Conservation (phyloP, 2,113 vertebrate genomes). For the Craseonycteris thonglongyai region DNA sequence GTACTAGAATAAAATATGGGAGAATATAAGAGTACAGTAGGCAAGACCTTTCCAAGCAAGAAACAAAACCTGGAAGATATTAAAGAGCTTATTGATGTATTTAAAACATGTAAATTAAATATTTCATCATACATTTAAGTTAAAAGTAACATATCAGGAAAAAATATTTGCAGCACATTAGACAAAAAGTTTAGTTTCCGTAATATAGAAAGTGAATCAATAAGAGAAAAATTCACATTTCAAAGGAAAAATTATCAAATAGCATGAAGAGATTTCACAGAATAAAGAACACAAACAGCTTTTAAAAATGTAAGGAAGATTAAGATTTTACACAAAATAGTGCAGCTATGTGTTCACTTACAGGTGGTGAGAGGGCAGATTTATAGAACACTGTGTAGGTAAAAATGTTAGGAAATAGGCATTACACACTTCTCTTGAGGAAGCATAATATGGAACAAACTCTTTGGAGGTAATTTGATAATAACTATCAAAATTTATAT, state of each 20-base stretch:
- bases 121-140: not conserved
- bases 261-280: not conserved
- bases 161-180: not conserved
- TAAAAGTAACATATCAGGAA: not conserved
- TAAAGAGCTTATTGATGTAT: not conserved
- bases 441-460: not conserved
- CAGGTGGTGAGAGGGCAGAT: not conserved
- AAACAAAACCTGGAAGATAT: not conserved
- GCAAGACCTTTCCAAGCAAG: not conserved
- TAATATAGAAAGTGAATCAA: not conserved
- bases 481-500: not conserved
- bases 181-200: not conserved
- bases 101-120: not conserved
- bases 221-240: not conserved
- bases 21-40: not conserved
- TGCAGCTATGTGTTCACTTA: not conserved
- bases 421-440: not conserved
- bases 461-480: not conserved
- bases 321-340: not conserved
- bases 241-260: not conserved
- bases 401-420: not conserved
- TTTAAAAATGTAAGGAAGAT: not conserved
- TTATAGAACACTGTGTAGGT: not conserved
- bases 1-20: constrained; percentile 31
- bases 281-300: not conserved